phyloP scores from a whole-genome alignment of 64 coral and sea anemone genomes.

The Actinia tenebrosa region DNA sequence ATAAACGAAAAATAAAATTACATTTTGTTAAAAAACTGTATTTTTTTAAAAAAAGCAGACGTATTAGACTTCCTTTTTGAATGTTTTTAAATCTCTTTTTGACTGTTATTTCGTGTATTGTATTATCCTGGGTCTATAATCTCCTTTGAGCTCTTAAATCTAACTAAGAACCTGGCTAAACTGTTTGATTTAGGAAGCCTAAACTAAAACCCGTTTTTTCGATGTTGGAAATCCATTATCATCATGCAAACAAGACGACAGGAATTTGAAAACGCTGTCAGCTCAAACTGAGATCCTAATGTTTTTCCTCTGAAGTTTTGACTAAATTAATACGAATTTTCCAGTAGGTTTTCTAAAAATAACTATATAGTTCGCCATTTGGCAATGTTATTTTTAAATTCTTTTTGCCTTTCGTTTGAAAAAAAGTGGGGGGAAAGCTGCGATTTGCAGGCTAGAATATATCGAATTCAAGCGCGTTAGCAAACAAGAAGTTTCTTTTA shows the following conservation, averaged over 20 bases:
- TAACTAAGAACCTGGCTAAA: not conserved
- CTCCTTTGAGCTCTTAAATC: not conserved
- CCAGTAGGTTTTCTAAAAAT: too few relatives aligned
- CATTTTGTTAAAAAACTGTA: not conserved
- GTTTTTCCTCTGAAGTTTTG: too few relatives aligned
- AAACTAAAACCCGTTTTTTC: not conserved
- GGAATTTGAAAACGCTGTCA: not conserved
- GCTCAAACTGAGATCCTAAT: too few relatives aligned
- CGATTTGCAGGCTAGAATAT: too few relatives aligned
- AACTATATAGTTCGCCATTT: too few relatives aligned
- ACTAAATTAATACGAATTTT: too few relatives aligned
- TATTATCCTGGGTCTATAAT: not conserved
- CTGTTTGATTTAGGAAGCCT: not conserved
- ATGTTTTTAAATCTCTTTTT: not conserved
- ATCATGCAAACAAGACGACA: not conserved
- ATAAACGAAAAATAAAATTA: not conserved
- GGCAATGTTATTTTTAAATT: too few relatives aligned
- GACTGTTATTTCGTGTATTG: not conserved
- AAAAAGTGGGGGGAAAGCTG: too few relatives aligned
- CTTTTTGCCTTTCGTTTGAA: too few relatives aligned
- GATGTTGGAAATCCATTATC: not conserved
- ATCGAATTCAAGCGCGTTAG: not conserved
- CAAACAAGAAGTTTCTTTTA: not conserved
- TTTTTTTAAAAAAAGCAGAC: not conserved
- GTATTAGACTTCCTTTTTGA: not conserved